phyloP scores from a whole-genome alignment of 2,888 invertebrate genomes.

The Heliconius ismenius region DNA sequence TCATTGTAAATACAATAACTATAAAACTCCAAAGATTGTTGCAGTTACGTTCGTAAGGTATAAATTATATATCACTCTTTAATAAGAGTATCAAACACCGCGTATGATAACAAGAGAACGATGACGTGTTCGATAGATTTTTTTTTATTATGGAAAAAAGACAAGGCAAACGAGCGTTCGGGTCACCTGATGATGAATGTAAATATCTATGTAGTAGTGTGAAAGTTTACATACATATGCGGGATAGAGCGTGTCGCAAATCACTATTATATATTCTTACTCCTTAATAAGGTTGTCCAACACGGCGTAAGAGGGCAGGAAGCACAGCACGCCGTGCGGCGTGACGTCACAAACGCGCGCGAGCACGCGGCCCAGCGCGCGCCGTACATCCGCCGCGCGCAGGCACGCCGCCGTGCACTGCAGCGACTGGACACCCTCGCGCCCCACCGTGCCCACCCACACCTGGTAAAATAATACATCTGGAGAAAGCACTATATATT shows the following conservation, averaged over 20 bases:
- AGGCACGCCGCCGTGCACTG: constrained; percentile 48
- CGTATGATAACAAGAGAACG: constrained; percentile 72
- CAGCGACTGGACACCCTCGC: constrained; percentile 62
- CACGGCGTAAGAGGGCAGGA: constrained; percentile 87
- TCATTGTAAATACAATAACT: too few relatives aligned
- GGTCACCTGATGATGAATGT: too few relatives aligned
- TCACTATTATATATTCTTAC: constrained; percentile 25
- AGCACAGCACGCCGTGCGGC: constrained; percentile 88
- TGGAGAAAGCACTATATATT: too few relatives aligned
- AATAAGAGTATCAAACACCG: constrained; percentile 80
- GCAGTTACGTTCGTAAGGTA: too few relatives aligned
- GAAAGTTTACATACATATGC: not conserved
- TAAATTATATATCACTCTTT: constrained; percentile 32
- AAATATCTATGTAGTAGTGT: too few relatives aligned
- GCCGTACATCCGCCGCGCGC: constrained; percentile 71
- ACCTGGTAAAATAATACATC: constrained; percentile 67
- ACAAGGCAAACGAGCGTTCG: too few relatives aligned
- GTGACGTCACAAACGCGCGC: constrained; percentile 80
- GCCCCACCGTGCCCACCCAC: constrained; percentile 82
- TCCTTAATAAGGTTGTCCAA: constrained; percentile 76
- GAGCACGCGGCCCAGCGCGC: constrained; percentile 83
- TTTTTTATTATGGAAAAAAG: too few relatives aligned
- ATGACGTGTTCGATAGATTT: too few relatives aligned
- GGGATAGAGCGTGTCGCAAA: not conserved
- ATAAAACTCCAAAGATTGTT: too few relatives aligned